Base-by-base conservation (phyloP, 2,113 vertebrate species). In the Setophaga coronata region DNA sequence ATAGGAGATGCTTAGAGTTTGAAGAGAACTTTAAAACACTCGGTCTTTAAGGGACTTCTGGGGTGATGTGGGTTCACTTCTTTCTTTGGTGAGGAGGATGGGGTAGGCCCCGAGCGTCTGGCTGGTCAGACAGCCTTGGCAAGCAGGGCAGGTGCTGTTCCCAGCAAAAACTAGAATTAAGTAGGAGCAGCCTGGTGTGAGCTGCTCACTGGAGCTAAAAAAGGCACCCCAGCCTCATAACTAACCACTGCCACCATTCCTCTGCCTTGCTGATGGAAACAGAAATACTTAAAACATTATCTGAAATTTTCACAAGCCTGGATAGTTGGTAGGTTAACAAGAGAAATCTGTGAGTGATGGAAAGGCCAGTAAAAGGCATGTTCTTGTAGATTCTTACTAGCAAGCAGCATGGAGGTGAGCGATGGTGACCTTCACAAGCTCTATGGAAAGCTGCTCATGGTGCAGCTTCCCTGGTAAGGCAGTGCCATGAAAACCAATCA, bases 21-120 rank as follows among this genome's bases (percentile, higher is more conserved):
- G 45, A 95, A 77, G 34, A 71, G 81, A 94, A 67, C 57, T 74
- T 89, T 84, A 58, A 91, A 84, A 26, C 14, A 43, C 16, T 25
- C 8, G 18, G 18, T 36, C 38, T 87, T 73, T 66, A 45, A 64
- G 43, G 40, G 26, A 31, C 20, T 74, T 87, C 4, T 51, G 12
- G 42, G 58, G 16, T 47, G 26, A 51, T 26, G 24, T 60, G 43
- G 20, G 36, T 84, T 81, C 18, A 28, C 14, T 43, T 81, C 31
- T 34, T 62, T 82, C 14, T 62, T 36, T 60, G 33, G n/a, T 45
- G 45, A 60, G 29, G 42, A 65, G 40, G 17, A 69, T 0, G 0
- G 29, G 8, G 18, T 40, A 11, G 42, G 25, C 33, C 13, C 2
- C 2, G 15, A 2, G 2, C 4, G 3, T 60, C 40, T 7, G 4